Evolutionary conservation across 2,113 vertebrate genomes (phyloP), one percentile per base, ranked within the genome.

Genomic region (Grus americana): DNA sequence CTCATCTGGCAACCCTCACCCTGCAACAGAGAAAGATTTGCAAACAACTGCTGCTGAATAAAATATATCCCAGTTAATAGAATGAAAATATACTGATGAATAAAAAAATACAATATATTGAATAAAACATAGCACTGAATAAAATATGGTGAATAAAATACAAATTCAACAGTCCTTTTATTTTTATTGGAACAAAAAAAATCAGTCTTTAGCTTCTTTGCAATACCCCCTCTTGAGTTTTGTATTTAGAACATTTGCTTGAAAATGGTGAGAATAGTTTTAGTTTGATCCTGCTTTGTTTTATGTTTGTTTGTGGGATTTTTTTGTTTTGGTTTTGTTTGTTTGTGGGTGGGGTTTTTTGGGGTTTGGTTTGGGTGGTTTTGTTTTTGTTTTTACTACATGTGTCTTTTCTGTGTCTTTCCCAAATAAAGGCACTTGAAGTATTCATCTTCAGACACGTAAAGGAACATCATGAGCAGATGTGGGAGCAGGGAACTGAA

Each of bases 191-290:
- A 68, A 80, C 2, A 2, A 80, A 90, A 32, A 38, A 47, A 44
- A 6, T 34, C 19, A 29, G 11, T 47, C 16, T 74, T 74, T 21
- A 32, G 0, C 11, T 80, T 12, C 26, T 75, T 47, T 62, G 5
- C 15, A 12, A 42, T 38, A 44, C 4, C 6, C 12, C 10, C 5
- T 67, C 5, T 15, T 79, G 8, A 0, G 0, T 23, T 87, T 58
- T 58, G 3, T 38, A 21, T 58, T 67, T 62, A 38, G 20, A 76
- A 54, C 3, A 30, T 54, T 84, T 79, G 3, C n/a, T 76, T 71
- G 67, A 57, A 66, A 36, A n/a, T 29, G 19, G 5, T 46, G 6
- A 72, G 29, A 71, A 65, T 32, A 4, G 5, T 61, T 50, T 74
- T 61, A 6, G 8, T 70, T 66, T 79, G 42, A 52, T 46, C 9